Conservation (phyloP, 2,113 vertebrate genomes). For the Prunella himalayana region DNA sequence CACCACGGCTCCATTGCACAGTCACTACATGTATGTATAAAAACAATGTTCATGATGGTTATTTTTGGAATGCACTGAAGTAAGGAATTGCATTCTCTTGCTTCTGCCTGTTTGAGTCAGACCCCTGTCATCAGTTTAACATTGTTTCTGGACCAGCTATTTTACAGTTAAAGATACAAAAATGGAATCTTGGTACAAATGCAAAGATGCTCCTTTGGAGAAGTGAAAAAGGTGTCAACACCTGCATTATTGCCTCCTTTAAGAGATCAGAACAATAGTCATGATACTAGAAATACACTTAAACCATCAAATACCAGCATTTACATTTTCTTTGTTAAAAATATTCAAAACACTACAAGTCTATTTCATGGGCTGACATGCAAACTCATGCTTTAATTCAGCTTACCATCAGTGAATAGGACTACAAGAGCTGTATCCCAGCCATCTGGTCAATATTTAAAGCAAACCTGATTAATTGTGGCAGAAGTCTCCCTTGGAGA, state of each 20-base stretch:
- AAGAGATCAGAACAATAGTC: neutral
- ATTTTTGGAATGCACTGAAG: neutral
- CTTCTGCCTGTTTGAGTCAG: neutral
- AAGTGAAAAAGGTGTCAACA: conserved; percentile 56
- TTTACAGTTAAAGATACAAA: conserved; percentile 59
- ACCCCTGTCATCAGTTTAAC: neutral
- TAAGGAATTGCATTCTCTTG: neutral
- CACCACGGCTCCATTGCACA: neutral
- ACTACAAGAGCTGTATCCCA: conserved; percentile 11
- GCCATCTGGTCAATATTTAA: neutral
- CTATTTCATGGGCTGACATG: conserved; percentile 53
- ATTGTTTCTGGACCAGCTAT: neutral
- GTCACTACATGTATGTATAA: neutral
- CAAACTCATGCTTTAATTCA: conserved; percentile 53
- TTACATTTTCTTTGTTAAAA: conserved; percentile 45
- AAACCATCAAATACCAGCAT: conserved; percentile 61
- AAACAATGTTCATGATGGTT: neutral
- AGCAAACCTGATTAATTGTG: conserved; percentile 10
- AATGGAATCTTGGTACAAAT: conserved; percentile 46
- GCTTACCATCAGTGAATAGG: neutral
- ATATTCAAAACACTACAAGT: conserved; percentile 43
- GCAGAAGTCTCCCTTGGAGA: conserved; percentile 43
- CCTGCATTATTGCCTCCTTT: conserved; percentile 51
- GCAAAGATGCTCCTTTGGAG: conserved; percentile 53
- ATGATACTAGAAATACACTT: conserved; percentile 5